These are phyloP conservation scores for Megalopta genalis DNA, from an alignment of 1,140 invertebrate genomes.

Conservation along the genomic window DNA sequence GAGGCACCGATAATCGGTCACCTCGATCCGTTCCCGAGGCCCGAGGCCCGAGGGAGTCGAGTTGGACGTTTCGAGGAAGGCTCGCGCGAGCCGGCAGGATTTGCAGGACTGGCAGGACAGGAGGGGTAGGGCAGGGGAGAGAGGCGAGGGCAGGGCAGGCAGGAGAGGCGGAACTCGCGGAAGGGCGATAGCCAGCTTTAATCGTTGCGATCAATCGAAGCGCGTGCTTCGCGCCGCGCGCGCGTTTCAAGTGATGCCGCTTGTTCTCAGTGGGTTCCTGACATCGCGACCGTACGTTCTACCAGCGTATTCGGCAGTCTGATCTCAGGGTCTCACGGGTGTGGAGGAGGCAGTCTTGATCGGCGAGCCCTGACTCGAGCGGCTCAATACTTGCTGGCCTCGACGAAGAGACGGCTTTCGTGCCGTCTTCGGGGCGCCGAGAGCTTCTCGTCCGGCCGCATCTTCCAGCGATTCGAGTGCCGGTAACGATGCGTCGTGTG, in stretches of 20 bases:
- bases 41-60: too few relatives aligned
- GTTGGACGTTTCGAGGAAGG: too few relatives aligned
- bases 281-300: conserved; percentile 68
- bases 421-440: conserved; percentile 69
- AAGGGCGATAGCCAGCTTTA: conserved; percentile 42
- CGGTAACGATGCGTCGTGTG: conserved; percentile 73
- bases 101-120: too few relatives aligned
- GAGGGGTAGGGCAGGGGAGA: too few relatives aligned
- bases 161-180: conserved; percentile 33
- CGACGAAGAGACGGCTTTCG: conserved; percentile 68
- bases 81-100: conserved; percentile 30
- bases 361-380: conserved; percentile 66
- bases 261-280: conserved; percentile 54
- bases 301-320: conserved; percentile 63
- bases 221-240: conserved; percentile 56
- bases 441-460: conserved; percentile 59
- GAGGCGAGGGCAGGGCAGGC: too few relatives aligned
- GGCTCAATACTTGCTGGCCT: conserved; percentile 76
- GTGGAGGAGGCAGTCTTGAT: conserved; percentile 78
- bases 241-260: conserved; percentile 52
- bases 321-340: conserved; percentile 61
- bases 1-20: too few relatives aligned
- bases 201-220: conserved; percentile 59
- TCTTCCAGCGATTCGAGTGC: conserved; percentile 75
- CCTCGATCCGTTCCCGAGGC: too few relatives aligned